Evolutionary conservation across 2,888 invertebrate species (phyloP), one percentile per base, ranked within the genome.

Genomic region (Zaprionus bogoriensis): DNA sequence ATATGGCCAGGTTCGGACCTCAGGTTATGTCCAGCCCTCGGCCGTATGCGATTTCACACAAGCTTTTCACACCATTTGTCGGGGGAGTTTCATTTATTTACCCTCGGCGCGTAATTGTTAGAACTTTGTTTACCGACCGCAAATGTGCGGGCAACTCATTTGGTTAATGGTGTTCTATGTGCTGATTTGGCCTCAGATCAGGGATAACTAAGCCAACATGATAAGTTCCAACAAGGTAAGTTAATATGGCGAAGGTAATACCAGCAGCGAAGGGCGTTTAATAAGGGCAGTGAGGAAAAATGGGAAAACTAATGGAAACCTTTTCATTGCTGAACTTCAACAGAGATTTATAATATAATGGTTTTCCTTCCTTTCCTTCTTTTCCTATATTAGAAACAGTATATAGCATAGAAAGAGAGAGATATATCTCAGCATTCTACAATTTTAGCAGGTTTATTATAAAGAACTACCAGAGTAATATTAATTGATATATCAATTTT

Each of bases 1-100:
- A 79, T 74, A 68, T 78, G 79, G 53, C 46, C 19, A 19, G 46
- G 44, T 25, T 53, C 12, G 9, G 4, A 27, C 7, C 12, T 51
- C 23, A n/a, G 7, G 1, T n/a, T 28, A n/a, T 9, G 14, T 10
- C 25, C 23, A n/a, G 41, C 30, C 5, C 4, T 30, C n/a, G 44
- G 12, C 17, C 27, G 6, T 46, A 17, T 20, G 58, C 63, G 51
- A 52, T 59, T 66, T 48, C 20, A 30, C 30, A 28, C 48, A 38
- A 25, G n/a, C 25, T 1, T 50, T 51, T 61, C 65, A 63, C 69
- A 69, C 67, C 50, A 47, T 63, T 36, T 47, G 38, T 48, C n/a
- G 42, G 36, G 48, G 38, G n/a, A 2, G 12, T 59, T 23, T 46
- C 27, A 39, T 54, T 64, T 54, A 53, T 55, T 69, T 65, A 46